phyloP scores from a whole-genome alignment of 23 tunicate species.

The Halocynthia roretzi region DNA sequence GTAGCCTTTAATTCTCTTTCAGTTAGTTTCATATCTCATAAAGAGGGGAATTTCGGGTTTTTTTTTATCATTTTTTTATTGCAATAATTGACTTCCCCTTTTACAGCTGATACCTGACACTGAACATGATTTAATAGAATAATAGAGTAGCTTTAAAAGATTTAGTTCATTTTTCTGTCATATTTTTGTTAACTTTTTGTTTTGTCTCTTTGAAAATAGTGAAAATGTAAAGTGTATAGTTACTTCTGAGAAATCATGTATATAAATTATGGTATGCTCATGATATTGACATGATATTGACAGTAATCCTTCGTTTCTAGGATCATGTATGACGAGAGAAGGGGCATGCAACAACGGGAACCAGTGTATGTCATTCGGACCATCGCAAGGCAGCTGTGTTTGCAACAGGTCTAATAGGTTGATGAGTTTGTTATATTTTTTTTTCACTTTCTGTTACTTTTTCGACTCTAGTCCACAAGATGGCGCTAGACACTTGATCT shows the following conservation, averaged over 20 bases:
- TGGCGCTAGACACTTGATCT: background rate
- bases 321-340: conserved; percentile 13
- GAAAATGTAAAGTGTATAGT: background rate
- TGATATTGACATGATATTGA: too few relatives aligned
- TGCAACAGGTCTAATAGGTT: conserved; percentile 1
- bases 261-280: too few relatives aligned
- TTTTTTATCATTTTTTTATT: too few relatives aligned
- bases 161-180: too few relatives aligned
- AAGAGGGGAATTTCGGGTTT: too few relatives aligned
- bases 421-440: background rate
- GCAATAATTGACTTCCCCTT: too few relatives aligned
- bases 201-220: background rate
- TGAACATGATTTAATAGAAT: too few relatives aligned
- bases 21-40: too few relatives aligned
- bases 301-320: background rate
- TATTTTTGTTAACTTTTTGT: background rate
- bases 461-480: background rate
- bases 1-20: too few relatives aligned
- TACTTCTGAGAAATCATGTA: too few relatives aligned
- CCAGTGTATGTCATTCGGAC: conserved; percentile 28
- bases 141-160: too few relatives aligned
- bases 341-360: conserved; percentile 19
- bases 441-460: background rate
- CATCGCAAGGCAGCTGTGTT: conserved; percentile 8
- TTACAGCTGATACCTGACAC: too few relatives aligned